Conservation (phyloP, 2,888 invertebrate genomes). For the Auanema sp. region DNA sequence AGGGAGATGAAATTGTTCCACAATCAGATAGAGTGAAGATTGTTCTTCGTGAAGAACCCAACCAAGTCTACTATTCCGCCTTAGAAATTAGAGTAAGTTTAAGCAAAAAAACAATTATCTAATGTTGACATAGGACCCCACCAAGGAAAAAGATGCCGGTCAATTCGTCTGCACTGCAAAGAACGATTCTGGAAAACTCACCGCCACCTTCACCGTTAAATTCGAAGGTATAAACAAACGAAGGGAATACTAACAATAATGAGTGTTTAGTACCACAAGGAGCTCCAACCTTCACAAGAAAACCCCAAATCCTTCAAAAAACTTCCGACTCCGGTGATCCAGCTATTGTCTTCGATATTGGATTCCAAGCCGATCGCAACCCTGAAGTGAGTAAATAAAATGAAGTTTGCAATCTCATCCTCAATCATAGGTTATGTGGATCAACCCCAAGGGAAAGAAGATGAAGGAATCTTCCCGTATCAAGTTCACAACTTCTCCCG, state of each 20-base stretch:
- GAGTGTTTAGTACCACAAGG: constrained; percentile 61
- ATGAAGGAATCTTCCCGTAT: constrained; percentile 64
- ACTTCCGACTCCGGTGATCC: constrained; percentile 64
- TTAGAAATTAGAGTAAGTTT: constrained; percentile 58
- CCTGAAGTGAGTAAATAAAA: constrained; percentile 45
- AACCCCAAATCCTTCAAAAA: constrained; percentile 65
- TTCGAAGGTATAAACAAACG: constrained; percentile 56
- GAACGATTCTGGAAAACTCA: constrained; percentile 64
- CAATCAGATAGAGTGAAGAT: constrained; percentile 64
- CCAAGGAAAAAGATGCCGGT: constrained; percentile 73
- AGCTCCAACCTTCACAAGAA: constrained; percentile 64
- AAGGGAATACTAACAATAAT: not conserved
- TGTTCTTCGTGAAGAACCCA: constrained; percentile 53
- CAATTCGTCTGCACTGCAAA: constrained; percentile 65
- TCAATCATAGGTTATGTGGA: constrained; percentile 55
- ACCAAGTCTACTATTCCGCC: constrained; percentile 60
- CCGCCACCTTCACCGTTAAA: constrained; percentile 65
- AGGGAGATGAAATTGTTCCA: constrained; percentile 75
- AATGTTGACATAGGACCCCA: constrained; percentile 77
- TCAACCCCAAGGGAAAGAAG: constrained; percentile 65
- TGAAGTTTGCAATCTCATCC: not conserved
- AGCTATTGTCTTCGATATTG: constrained; percentile 65
- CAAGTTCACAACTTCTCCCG: constrained; percentile 59
- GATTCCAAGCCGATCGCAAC: constrained; percentile 64
- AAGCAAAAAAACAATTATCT: not conserved